Conservation (phyloP, 2,113 vertebrate species). For the Coptodon rendalli region DNA sequence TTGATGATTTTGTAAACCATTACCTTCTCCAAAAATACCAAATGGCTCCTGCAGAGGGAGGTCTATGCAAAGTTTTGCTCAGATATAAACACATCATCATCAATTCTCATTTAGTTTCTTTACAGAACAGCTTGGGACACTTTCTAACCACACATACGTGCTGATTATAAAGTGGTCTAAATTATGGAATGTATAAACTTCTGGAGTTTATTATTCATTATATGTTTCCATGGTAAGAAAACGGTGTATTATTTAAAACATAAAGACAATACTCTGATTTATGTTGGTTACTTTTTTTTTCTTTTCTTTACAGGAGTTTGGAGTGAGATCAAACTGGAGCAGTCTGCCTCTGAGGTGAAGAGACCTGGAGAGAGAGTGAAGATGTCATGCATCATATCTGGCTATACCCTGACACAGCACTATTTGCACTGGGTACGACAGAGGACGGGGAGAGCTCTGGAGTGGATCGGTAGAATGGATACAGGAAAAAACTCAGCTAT, state of each 20-base stretch:
- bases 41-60: neutral
- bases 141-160: neutral
- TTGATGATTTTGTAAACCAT: neutral
- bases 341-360: neutral
- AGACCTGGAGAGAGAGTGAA: neutral
- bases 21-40: neutral
- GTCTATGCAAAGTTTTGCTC: neutral
- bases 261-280: neutral
- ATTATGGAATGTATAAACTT: accelerated
- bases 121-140: neutral
- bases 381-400: neutral
- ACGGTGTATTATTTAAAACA: neutral
- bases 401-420: accelerated
- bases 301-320: neutral
- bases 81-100: neutral
- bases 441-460: accelerated
- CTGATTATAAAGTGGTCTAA: neutral
- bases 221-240: neutral
- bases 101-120: neutral
- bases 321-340: neutral
- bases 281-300: accelerated
- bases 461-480: neutral
- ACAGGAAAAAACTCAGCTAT: neutral
- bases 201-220: neutral
- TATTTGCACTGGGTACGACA: neutral